Evolutionary conservation across 2,888 invertebrate genomes (phyloP), one percentile per base, ranked within the genome.

Genomic region (Ditula angustiorana): DNA sequence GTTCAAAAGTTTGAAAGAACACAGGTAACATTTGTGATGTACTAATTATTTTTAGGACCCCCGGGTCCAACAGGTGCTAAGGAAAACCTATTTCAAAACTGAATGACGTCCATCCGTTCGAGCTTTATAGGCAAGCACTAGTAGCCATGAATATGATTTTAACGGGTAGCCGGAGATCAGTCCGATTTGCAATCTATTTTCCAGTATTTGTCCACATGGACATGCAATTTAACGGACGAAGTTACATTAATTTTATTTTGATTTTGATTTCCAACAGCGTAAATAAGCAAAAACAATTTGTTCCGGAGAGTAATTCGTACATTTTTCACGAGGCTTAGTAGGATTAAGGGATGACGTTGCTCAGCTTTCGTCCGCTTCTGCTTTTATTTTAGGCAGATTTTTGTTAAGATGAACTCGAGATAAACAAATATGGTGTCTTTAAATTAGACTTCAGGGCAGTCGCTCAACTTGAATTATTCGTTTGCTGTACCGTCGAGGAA

Each of bases 251-350:
- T 50, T 52, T 44, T 7, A 46, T 61, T 55, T n/a, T 53, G 64
- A 64, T 64, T 64, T 46, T 53, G 59, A 64, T 59, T 64, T 59
- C 37, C 53, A 59, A 64, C 64, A 59, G 66, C 64, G 49, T 67
- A 68, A 72, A 72, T 72, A 77, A 66, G 57, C 67, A 68, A 46
- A 58, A 67, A 67, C 72, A 72, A 75, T 78, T 77, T 75, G 73
- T 73, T 70, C 69, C 61, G 61, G 71, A 59, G 59, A 67, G 72
- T 74, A 76, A 79, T 73, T 72, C 66, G 33, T 72, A 71, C 68
- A 73, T 74, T 74, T 78, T 76, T 78, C 70, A 73, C 55, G 60
- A 74, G 68, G 75, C 73, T 71, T 69, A 58, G 50, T 46, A 57
- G 71, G 70, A 67, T 74, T 72, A 72, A 47, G 61, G 62, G 69